Percentiles rank a stretch among this genome's conserved stretches.
Evolutionary conservation across 37 sponge, comb jelly and placozoan genomes (phyloP).

Genomic region (Crambe crambe): DNA sequence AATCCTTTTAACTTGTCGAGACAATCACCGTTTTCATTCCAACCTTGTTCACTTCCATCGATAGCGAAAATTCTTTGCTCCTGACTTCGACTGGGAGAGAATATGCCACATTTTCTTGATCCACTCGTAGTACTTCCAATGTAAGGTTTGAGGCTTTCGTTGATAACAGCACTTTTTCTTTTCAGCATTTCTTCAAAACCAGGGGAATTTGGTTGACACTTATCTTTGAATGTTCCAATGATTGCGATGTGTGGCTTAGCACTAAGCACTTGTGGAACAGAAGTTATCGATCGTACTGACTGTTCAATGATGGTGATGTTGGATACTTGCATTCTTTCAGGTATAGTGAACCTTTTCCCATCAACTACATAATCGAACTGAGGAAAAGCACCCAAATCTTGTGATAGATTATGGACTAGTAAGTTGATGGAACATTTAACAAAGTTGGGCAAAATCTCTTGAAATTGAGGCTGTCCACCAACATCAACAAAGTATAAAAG

Average conservation of each 20-base stretch:
- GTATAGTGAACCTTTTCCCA: neutral
- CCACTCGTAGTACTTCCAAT: neutral
- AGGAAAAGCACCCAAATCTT: neutral
- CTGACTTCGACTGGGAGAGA: neutral
- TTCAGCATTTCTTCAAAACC: neutral
- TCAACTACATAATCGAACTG: neutral
- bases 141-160: neutral
- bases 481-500: neutral
- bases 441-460: neutral
- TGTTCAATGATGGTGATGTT: neutral
- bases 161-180: neutral
- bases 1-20: neutral
- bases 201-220: neutral
- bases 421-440: neutral
- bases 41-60: constrained; percentile 12
- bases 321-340: neutral
- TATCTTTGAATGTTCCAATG: neutral
- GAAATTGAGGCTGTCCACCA: constrained; percentile 4
- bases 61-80: neutral
- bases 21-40: neutral
- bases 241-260: neutral
- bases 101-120: neutral
- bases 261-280: neutral
- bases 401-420: neutral
- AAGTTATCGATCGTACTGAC: constrained; percentile 3